Evolutionary conservation across 2,888 invertebrate genomes (phyloP).

Genomic region (Drosophila helvetica): DNA sequence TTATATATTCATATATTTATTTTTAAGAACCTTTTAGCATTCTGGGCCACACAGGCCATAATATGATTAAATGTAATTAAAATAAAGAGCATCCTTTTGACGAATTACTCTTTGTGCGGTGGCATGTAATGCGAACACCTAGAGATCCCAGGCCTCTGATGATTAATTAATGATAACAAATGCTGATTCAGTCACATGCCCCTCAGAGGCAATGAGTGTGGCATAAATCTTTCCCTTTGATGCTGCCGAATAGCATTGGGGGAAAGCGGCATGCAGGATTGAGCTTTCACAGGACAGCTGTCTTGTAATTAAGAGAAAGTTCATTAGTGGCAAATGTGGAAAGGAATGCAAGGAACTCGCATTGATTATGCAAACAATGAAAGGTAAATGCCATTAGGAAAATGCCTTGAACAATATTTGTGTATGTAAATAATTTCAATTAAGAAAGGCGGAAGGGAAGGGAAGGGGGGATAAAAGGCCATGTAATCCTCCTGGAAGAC

Average conservation of each 20-base stretch:
- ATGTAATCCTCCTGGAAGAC: not conserved
- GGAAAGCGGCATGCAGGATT: not conserved
- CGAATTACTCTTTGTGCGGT: conserved; percentile 47
- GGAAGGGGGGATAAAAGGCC: not conserved
- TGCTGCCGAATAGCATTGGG: conserved; percentile 18
- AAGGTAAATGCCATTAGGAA: conserved; percentile 29
- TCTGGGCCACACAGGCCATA: conserved; percentile 34
- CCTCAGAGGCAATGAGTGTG: conserved; percentile 1
- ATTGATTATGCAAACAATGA: conserved; percentile 33
- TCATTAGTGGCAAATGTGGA: conserved; percentile 21
- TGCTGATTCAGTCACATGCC: not conserved
- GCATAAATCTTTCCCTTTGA: conserved; percentile 14
- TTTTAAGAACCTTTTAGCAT: conserved; percentile 1
- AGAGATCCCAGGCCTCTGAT: conserved; percentile 25
- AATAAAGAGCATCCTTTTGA: conserved; percentile 44
- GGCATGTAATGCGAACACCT: conserved; percentile 29
- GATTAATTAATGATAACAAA: conserved; percentile 63
- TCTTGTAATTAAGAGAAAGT: conserved; percentile 23
- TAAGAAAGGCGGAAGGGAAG: too few species aligned
- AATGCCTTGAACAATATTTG: conserved; percentile 3
- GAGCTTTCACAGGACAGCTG: not conserved
- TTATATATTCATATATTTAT: too few species aligned
- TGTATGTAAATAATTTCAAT: not conserved
- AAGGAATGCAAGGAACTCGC: not conserved
- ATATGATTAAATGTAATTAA: conserved; percentile 72